Evolutionary conservation across 2,888 invertebrate genomes (phyloP).

Genomic region (Ceratothoa steindachneri): DNA sequence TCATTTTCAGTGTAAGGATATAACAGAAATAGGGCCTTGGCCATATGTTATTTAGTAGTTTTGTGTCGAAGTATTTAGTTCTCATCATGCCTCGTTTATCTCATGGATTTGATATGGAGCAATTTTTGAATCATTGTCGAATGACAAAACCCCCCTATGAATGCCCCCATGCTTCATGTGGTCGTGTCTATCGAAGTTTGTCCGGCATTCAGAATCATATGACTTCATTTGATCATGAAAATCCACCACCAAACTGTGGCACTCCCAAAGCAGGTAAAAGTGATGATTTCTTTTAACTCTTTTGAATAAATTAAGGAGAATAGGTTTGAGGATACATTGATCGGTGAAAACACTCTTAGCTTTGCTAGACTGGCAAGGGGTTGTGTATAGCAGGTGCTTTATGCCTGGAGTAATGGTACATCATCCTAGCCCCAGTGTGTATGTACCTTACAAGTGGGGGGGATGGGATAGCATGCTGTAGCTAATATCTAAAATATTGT

Average conservation of each 20-base stretch:
- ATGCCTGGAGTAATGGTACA: too few species aligned
- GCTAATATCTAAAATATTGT: too few species aligned
- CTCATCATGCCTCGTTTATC: slow-evolving; percentile 39
- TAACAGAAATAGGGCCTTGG: too few species aligned
- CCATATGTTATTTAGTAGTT: too few species aligned
- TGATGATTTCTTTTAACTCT: slow-evolving; percentile 7
- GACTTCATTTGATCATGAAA: slow-evolving; percentile 75
- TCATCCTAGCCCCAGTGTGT: too few species aligned
- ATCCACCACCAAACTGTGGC: slow-evolving; percentile 54
- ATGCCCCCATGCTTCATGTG: slow-evolving; percentile 79
- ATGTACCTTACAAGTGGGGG: too few species aligned
- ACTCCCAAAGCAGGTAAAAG: slow-evolving; percentile 55
- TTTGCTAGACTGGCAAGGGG: background rate
- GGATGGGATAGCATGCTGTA: too few species aligned
- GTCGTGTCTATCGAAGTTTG: slow-evolving; percentile 78
- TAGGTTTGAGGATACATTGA: too few species aligned
- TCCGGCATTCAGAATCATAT: slow-evolving; percentile 81
- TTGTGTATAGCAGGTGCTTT: too few species aligned
- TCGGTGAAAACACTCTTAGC: too few species aligned
- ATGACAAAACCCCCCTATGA: slow-evolving; percentile 47
- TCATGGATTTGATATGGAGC: slow-evolving; percentile 39
- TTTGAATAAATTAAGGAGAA: background rate
- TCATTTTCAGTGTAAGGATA: too few species aligned
- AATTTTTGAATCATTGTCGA: slow-evolving; percentile 45
- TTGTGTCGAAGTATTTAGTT: too few species aligned